Conservation (phyloP, 1,140 invertebrate genomes). For the Charaxes varanes region DNA sequence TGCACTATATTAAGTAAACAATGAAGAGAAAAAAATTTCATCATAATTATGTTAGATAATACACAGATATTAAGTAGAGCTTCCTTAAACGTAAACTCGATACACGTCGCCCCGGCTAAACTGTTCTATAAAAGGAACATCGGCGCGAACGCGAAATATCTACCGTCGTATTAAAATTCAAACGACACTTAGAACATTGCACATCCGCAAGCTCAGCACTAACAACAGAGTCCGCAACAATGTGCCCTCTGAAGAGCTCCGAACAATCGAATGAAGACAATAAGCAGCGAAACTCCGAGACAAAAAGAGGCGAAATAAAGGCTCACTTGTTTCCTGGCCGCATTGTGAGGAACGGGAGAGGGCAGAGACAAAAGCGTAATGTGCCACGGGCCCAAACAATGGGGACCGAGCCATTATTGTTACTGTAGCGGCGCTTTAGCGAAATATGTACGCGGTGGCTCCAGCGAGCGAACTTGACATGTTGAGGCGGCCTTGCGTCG, state of each 20-base stretch:
- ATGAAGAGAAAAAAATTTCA: too few species aligned
- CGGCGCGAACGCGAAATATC: constrained; percentile 19
- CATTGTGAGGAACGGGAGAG: constrained; percentile 71
- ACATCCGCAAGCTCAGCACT: constrained; percentile 70
- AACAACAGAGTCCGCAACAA: constrained; percentile 70
- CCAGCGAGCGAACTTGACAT: constrained; percentile 70
- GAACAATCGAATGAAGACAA: constrained; percentile 74
- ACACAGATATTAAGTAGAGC: too few species aligned
- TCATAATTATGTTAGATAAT: too few species aligned
- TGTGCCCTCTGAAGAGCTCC: constrained; percentile 71
- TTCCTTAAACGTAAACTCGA: too few species aligned
- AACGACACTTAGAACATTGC: constrained; percentile 68
- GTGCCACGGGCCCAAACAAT: constrained; percentile 72
- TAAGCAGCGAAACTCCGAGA: constrained; percentile 74
- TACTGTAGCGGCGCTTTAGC: constrained; percentile 67
- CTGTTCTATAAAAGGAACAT: too few species aligned
- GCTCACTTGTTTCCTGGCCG: constrained; percentile 73
- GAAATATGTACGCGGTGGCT: constrained; percentile 60
- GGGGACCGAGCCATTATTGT: constrained; percentile 68
- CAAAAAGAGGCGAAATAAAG: constrained; percentile 74
- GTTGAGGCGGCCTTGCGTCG: constrained; percentile 54
- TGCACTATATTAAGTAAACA: too few species aligned
- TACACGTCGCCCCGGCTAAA: too few species aligned
- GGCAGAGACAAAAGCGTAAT: constrained; percentile 73
- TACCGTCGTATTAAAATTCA: constrained; percentile 58